Percentiles rank a stretch among this genome's conserved stretches.
Evolutionary conservation across 2,797 vertebrate genomes (phyloP).

Genomic region (Melanotaenia maccullochi): DNA sequence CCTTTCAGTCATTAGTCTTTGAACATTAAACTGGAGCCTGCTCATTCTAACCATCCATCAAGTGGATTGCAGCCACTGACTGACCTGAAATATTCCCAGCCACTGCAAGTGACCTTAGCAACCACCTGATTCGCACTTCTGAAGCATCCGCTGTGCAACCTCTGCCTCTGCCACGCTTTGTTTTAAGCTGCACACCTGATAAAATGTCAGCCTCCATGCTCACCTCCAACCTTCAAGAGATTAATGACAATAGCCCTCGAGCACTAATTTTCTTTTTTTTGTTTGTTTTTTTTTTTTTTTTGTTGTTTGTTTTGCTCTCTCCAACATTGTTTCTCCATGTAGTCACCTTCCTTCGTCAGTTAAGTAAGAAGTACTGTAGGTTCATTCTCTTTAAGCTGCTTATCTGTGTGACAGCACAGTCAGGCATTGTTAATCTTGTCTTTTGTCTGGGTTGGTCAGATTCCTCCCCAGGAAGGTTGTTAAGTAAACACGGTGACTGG

Average conservation of each 20-base stretch:
- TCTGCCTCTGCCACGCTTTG: conserved; percentile 55
- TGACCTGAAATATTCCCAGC: conserved; percentile 54
- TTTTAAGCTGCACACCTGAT: conserved; percentile 63
- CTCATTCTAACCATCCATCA: conserved; percentile 56
- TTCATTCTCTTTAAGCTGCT: conserved; percentile 75
- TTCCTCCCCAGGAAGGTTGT: conserved; percentile 71
- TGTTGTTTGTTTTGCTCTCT: conserved; percentile 12
- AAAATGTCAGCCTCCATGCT: conserved; percentile 60
- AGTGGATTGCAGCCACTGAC: conserved; percentile 19
- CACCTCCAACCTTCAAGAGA: conserved; percentile 47
- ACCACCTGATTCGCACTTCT: conserved; percentile 54
- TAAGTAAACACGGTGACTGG: conserved; percentile 70
- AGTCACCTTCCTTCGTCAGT: conserved; percentile 63
- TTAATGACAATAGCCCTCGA: conserved; percentile 64
- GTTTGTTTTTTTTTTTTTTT: conserved; percentile 34
- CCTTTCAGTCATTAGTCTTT: conserved; percentile 36
- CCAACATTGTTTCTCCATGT: conserved; percentile 51
- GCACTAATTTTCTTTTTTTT: conserved; percentile 44
- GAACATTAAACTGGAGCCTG: conserved; percentile 24
- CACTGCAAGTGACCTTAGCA: conserved; percentile 59
- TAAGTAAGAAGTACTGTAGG: conserved; percentile 75
- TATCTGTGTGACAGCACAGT: conserved; percentile 76
- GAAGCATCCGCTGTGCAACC: conserved; percentile 54
- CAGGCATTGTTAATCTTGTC: conserved; percentile 78
- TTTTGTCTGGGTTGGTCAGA: conserved; percentile 73